Percentiles rank a stretch among this genome's conserved stretches.
These are phyloP conservation scores for Orycteropus afer DNA, from an alignment of 2,113 vertebrate genomes.

Conservation along the genomic window DNA sequence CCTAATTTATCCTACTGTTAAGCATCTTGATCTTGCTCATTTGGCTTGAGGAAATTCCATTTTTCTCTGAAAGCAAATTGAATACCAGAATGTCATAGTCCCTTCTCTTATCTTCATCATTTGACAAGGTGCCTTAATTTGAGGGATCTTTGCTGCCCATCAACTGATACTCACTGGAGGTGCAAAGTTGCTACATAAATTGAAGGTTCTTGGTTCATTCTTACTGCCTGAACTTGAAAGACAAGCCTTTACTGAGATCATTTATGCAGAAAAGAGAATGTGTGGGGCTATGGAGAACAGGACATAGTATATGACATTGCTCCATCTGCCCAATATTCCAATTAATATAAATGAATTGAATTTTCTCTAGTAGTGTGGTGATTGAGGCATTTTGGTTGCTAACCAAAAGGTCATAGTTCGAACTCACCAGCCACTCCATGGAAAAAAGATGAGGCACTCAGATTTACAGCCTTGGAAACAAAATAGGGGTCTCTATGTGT, in stretches of 20 bases:
- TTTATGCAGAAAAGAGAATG: not conserved
- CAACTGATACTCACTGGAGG: not conserved
- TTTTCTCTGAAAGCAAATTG: not conserved
- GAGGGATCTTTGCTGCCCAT: not conserved
- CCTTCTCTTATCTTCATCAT: not conserved
- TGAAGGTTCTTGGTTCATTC: not conserved
- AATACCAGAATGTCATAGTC: not conserved
- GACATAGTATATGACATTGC: not conserved
- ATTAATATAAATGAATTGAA: not conserved
- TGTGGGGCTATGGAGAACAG: not conserved
- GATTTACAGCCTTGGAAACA: no score
- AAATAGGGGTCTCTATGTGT: no score
- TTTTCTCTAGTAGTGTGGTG: not conserved
- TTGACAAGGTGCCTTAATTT: not conserved
- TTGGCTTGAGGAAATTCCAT: not conserved
- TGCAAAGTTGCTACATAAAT: not conserved
- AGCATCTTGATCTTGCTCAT: not conserved
- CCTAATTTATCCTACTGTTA: not conserved
- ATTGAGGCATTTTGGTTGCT: no score
- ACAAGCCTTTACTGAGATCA: not conserved
- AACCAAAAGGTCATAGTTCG: no score
- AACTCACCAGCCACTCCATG: no score
- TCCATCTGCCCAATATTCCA: not conserved
- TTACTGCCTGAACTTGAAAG: not conserved
- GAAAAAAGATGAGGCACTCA: no score